Percentiles rank a stretch among this genome's conserved stretches.
These are phyloP conservation scores for Bombus difficillimus DNA, from an alignment of 1,140 invertebrate species.

Conservation along the genomic window DNA sequence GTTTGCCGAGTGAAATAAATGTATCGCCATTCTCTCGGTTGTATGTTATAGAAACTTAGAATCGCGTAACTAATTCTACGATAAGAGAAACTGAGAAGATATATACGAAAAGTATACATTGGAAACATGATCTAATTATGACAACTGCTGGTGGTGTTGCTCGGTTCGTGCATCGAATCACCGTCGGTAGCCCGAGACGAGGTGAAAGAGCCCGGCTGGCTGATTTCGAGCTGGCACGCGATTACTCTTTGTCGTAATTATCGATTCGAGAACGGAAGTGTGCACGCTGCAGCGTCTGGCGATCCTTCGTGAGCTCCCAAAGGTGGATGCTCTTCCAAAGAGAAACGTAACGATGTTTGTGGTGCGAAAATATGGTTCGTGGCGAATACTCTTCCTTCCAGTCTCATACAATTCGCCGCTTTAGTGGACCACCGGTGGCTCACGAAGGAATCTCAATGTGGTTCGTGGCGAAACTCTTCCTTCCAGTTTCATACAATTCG, in stretches of 20 bases:
- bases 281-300: background rate
- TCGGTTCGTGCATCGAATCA: slow-evolving; percentile 23
- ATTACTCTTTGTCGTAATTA: slow-evolving; percentile 40
- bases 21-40: too few relatives aligned
- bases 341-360: background rate
- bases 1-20: too few relatives aligned
- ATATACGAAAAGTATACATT: background rate
- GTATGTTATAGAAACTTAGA: too few relatives aligned
- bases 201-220: slow-evolving; percentile 2
- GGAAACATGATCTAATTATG: background rate
- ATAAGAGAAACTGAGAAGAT: background rate
- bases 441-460: too few relatives aligned
- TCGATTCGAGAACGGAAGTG: slow-evolving; percentile 27
- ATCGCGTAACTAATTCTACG: too few relatives aligned
- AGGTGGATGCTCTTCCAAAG: background rate
- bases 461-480: background rate
- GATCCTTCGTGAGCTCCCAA: background rate
- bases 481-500: background rate
- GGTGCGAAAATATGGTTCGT: background rate
- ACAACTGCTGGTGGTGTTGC: background rate
- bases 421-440: too few relatives aligned
- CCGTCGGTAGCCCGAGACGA: slow-evolving; percentile 15
- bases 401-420: background rate
- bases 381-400: background rate
- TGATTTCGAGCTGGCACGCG: slow-evolving; percentile 36